Conservation (phyloP, 2,888 invertebrate genomes). For the Nowickia ferox region DNA sequence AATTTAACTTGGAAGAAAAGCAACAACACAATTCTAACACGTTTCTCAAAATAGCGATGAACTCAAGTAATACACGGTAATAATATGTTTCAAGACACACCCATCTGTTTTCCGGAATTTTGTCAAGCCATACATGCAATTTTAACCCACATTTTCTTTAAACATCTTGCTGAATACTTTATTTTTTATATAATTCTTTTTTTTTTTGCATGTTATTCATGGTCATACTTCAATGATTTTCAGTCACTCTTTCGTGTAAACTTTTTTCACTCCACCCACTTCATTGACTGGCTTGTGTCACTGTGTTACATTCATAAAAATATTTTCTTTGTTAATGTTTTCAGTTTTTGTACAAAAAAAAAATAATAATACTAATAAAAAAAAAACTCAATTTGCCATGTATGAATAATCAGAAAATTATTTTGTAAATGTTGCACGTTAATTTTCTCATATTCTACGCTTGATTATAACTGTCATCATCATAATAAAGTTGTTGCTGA, state of each 20-base stretch:
- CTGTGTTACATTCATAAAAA: background rate
- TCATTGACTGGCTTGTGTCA: background rate
- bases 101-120: slow-evolving; percentile 26
- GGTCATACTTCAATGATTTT: slow-evolving; percentile 63
- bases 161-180: slow-evolving; percentile 14
- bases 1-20: background rate
- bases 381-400: background rate
- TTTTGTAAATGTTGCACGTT: background rate
- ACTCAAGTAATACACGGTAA: background rate
- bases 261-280: slow-evolving; percentile 37
- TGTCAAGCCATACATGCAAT: slow-evolving; percentile 21
- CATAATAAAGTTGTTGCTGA: slow-evolving; percentile 20
- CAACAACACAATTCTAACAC: slow-evolving; percentile 20
- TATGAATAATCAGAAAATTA: slow-evolving; percentile 48
- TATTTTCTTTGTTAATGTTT: background rate
- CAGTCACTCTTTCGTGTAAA: slow-evolving; percentile 16
- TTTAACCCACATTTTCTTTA: background rate
- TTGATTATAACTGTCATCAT: slow-evolving; percentile 33
- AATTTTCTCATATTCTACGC: slow-evolving; percentile 41
- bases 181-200: background rate
- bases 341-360: background rate
- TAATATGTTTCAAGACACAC: slow-evolving; percentile 5
- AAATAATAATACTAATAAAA: background rate
- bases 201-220: slow-evolving; percentile 50
- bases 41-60: slow-evolving; percentile 2